A percentile compares a stretch with the other conserved stretches of the same genome.
Conservation (phyloP, 2,888 invertebrate species). For the Drosophila anomalata region DNA sequence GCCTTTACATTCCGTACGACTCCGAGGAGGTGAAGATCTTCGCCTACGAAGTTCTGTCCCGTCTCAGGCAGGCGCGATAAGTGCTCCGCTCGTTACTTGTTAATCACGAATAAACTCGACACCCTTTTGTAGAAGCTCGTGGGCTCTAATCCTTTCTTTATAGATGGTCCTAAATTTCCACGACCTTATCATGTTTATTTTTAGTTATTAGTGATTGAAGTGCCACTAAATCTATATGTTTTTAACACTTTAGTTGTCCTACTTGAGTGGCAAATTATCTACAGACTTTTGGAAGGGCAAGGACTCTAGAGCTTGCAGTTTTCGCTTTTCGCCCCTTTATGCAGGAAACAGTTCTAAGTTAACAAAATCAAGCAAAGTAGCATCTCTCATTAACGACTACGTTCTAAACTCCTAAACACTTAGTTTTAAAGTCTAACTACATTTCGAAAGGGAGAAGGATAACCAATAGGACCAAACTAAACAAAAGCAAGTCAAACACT, state of each 20-base stretch:
- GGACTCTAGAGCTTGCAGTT: constrained; percentile 32
- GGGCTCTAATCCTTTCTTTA: constrained; percentile 41
- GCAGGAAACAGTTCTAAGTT: constrained; percentile 69
- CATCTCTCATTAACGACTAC: constrained; percentile 46
- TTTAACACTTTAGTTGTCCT: neutral
- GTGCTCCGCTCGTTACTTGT: constrained; percentile 4
- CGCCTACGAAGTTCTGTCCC: constrained; percentile 83
- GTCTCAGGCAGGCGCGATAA: constrained; percentile 59
- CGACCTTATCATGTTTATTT: constrained; percentile 7
- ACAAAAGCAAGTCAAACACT: constrained; percentile 34
- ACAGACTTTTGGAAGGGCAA: neutral
- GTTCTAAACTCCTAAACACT: constrained; percentile 54
- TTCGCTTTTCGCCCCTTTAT: constrained; percentile 34
- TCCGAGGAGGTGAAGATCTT: constrained; percentile 83
- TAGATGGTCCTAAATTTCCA: constrained; percentile 18
- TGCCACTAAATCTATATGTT: neutral
- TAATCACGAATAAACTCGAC: constrained; percentile 49
- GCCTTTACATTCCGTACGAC: constrained; percentile 84
- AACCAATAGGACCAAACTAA: constrained; percentile 75
- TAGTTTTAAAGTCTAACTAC: constrained; percentile 62
- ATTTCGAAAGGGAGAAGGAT: constrained; percentile 46
- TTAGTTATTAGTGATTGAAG: constrained; percentile 11
- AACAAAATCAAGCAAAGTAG: constrained; percentile 50
- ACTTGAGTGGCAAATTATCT: neutral
- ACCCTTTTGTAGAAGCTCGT: constrained; percentile 38